Percentiles rank a stretch among this genome's conserved stretches.
These are phyloP conservation scores for Dryobates pubescens DNA, from an alignment of 2,797 vertebrate species.

Conservation along the genomic window DNA sequence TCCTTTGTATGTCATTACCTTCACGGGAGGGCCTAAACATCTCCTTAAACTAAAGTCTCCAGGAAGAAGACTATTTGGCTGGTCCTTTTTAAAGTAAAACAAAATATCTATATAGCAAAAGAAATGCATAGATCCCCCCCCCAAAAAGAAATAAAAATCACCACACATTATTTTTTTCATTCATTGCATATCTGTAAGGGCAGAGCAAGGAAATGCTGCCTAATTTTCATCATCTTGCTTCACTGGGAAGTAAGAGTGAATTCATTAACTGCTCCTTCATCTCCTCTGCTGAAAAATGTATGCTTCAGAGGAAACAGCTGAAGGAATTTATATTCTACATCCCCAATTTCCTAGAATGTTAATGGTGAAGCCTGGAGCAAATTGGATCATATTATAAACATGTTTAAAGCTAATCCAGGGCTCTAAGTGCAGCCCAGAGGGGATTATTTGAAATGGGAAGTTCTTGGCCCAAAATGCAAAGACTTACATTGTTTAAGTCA, in stretches of 20 bases:
- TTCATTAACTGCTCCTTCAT: background rate
- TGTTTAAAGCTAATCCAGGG: background rate
- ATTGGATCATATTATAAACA: background rate
- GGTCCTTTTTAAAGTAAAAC: background rate
- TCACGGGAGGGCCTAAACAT: background rate
- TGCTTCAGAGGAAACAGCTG: background rate
- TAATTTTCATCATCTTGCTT: background rate
- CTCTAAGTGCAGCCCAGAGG: background rate
- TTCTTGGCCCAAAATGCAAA: conserved; percentile 1
- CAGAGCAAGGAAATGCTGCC: background rate
- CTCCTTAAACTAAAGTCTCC: background rate
- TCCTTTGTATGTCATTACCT: background rate
- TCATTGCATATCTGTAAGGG: background rate
- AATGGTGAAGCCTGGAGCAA: background rate
- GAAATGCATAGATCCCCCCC: no score
- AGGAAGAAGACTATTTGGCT: background rate
- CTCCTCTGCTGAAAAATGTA: background rate
- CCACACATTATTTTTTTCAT: background rate
- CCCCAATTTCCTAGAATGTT: background rate
- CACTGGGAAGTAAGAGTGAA: background rate
- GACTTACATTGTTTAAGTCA: background rate
- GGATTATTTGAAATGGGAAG: background rate
- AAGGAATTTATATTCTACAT: background rate
- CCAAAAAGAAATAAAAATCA: background rate
- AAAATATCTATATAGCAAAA: background rate